These are phyloP conservation scores for Netelia melanura DNA, from an alignment of 2,888 invertebrate genomes.

Conservation along the genomic window DNA sequence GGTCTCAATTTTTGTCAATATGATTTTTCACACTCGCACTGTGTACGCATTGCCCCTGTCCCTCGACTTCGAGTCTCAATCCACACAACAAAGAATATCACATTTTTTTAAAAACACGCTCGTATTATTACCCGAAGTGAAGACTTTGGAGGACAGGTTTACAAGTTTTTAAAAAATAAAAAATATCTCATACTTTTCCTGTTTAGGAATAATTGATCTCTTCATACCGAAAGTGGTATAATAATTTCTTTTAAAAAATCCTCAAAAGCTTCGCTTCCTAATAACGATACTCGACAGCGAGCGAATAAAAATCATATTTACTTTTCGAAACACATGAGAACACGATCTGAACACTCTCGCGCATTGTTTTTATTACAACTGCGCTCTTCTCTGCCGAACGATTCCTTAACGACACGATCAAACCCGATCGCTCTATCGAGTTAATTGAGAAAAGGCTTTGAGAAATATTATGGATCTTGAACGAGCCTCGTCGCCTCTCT, in stretches of 20 bases:
- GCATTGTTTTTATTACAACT: not conserved
- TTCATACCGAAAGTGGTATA: too few relatives aligned
- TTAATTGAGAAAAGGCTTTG: not conserved
- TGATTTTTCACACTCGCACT: too few relatives aligned
- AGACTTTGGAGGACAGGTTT: too few relatives aligned
- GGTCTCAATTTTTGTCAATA: slow-evolving; percentile 9
- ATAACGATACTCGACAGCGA: slow-evolving; percentile 24
- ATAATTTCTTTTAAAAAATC: too few relatives aligned
- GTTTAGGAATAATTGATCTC: too few relatives aligned
- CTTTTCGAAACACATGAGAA: not conserved
- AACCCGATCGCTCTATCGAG: slow-evolving; percentile 21
- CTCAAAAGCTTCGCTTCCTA: not conserved
- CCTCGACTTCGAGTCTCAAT: too few relatives aligned
- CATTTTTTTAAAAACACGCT: too few relatives aligned
- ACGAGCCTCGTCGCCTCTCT: not conserved
- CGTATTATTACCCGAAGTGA: too few relatives aligned
- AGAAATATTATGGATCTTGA: not conserved
- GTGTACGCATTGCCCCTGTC: too few relatives aligned
- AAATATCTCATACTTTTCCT: too few relatives aligned
- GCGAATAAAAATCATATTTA: not conserved
- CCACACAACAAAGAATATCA: too few relatives aligned
- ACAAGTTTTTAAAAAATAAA: too few relatives aligned
- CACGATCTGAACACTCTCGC: slow-evolving; percentile 9
- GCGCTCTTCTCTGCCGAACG: not conserved
- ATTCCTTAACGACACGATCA: slow-evolving; percentile 1